Percentiles rank a stretch among this genome's conserved stretches.
Conservation (phyloP, 1,140 invertebrate species). For the Drosophila tropicalis region DNA sequence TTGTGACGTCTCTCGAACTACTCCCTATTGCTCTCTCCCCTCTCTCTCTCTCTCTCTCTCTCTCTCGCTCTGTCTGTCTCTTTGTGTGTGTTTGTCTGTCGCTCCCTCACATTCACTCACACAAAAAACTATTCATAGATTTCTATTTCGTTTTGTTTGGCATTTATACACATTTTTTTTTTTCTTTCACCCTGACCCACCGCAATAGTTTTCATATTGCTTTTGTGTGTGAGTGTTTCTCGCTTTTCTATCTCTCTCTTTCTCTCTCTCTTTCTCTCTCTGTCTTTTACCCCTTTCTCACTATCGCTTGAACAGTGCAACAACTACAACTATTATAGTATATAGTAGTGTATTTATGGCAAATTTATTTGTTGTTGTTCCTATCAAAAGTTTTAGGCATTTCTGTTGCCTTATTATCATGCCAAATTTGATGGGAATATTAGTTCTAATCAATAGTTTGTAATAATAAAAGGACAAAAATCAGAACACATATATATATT, state of each 20-base stretch:
- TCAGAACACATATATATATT: too few relatives aligned
- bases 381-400: constrained; percentile 41
- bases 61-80: constrained; percentile 19
- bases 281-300: constrained; percentile 55
- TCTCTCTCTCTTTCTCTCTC: neutral
- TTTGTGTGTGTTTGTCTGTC: constrained; percentile 30
- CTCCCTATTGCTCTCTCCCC: constrained; percentile 17
- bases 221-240: constrained; percentile 12
- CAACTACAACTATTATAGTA: constrained; percentile 26
- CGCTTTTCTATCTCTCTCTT: neutral
- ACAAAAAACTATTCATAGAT: constrained; percentile 73
- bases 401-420: neutral
- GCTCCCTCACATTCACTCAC: constrained; percentile 22
- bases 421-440: neutral
- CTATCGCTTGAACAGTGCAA: constrained; percentile 35
- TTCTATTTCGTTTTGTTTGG: constrained; percentile 69
- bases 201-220: constrained; percentile 76
- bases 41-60: constrained; percentile 25
- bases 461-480: too few relatives aligned
- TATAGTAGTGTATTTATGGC: constrained; percentile 69
- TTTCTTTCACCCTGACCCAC: constrained; percentile 71
- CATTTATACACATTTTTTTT: neutral
- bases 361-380: constrained; percentile 52
- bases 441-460: neutral
- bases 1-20: constrained; percentile 27